A percentile compares a stretch with the other conserved stretches of the same genome.
Conservation (phyloP, 2,797 vertebrate species). For the Microtus obscurus region DNA sequence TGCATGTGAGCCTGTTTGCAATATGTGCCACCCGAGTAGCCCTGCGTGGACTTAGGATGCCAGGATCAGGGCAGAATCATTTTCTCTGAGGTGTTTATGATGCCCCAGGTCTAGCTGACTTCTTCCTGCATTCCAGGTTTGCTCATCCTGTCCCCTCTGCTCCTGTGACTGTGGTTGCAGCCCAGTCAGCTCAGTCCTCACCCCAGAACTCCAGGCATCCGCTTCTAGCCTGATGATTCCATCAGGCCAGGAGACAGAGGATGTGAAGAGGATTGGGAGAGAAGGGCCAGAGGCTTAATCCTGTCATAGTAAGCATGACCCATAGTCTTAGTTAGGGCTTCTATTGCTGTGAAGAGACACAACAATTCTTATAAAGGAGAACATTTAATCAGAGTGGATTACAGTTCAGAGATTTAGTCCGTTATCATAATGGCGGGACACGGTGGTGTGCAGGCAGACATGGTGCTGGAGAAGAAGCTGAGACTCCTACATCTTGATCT, state of each 20-base stretch:
- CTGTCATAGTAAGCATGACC: not conserved
- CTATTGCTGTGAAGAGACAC: not conserved
- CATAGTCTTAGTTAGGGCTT: not conserved
- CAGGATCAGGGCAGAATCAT: not conserved
- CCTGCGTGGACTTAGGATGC: constrained; percentile 51
- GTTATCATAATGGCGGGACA: not conserved
- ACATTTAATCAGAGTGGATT: not conserved
- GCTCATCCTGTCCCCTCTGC: not conserved
- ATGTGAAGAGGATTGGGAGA: fast-evolving
- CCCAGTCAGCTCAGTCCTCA: not conserved
- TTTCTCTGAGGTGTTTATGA: not conserved
- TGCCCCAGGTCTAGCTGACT: constrained; percentile 68
- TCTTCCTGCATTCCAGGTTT: not conserved
- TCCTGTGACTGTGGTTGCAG: no score
- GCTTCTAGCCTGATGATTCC: not conserved
- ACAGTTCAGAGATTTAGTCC: not conserved
- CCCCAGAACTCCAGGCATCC: not conserved
- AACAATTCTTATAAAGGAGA: not conserved
- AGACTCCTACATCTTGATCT: not conserved
- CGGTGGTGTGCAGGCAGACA: not conserved
- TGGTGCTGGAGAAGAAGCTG: not conserved
- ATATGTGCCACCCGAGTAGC: fast-evolving
- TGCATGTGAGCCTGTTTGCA: not conserved
- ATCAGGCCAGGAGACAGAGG: not conserved
- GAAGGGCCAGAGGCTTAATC: fast-evolving